Evolutionary conservation across 1,140 invertebrate species (phyloP), one percentile per base, ranked within the genome.

Genomic region (Sitophilus oryzae): DNA sequence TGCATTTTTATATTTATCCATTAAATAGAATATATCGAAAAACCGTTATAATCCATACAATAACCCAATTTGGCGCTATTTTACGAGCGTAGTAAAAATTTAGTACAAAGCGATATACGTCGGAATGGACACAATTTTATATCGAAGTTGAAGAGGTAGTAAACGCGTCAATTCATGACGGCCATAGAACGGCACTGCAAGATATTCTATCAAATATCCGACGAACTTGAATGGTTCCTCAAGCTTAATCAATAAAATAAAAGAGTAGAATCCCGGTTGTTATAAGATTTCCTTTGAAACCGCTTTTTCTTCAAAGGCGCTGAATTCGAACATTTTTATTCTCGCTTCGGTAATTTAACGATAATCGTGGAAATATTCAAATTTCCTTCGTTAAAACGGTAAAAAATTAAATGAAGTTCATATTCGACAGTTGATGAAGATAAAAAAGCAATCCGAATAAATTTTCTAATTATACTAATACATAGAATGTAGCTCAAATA

Each of bases 11-110:
- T n/a, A n/a, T n/a, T n/a, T n/a, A n/a, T n/a, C n/a, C n/a, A n/a
- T n/a, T n/a, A n/a, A n/a, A n/a, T n/a, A n/a, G 18, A 41, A 51
- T 41, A 40, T 51, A 51, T 41, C 42, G 30, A 8, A 14, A n/a
- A n/a, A n/a, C n/a, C n/a, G n/a, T n/a, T n/a, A n/a, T n/a, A n/a
- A n/a, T n/a, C n/a, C n/a, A n/a, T n/a, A n/a, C n/a, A n/a, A n/a
- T n/a, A 30, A 30, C 11, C 25, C 25, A 30, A 30, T 30, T 30
- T 30, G 11, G 11, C 5, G 25, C 25, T 6, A 6, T 30, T 30
- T 6, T 30, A 30, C 25, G 25, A 30, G 11, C 5, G 5, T 11
- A 11, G 5, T 30, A 5, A 11, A 30, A 6, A 6, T 30, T 30
- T 30, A 30, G 11, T 30, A 30, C 5, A 30, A 30, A 5, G 25